Evolutionary conservation across 1,140 invertebrate species (phyloP).

Genomic region (Cotesia glomerata): DNA sequence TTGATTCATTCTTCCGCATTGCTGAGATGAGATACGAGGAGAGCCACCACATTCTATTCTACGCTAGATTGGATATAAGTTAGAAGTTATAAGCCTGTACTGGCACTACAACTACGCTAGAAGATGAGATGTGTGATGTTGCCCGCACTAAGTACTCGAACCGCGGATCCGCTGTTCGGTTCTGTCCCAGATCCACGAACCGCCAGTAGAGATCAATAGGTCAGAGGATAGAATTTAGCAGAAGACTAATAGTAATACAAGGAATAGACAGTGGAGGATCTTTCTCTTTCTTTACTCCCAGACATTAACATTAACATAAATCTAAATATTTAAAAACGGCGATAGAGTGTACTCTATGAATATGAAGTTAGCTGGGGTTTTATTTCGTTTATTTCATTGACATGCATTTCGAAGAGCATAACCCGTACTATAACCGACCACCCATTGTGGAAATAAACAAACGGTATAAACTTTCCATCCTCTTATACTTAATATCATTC

Average conservation of each 20-base stretch:
- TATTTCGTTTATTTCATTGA: neutral
- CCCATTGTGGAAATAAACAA: neutral
- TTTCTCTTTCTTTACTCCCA: neutral
- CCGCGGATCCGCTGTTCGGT: slow-evolving; percentile 9
- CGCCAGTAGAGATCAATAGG: slow-evolving; percentile 28
- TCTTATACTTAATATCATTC: neutral
- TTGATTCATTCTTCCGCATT: neutral
- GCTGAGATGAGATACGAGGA: too few species aligned
- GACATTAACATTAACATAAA: too few species aligned
- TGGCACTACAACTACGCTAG: too few species aligned
- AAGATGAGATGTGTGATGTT: too few species aligned
- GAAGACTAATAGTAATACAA: too few species aligned
- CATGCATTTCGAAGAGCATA: slow-evolving; percentile 5
- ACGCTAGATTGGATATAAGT: too few species aligned
- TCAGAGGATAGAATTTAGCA: neutral
- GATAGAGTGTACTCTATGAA: too few species aligned
- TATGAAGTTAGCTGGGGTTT: too few species aligned
- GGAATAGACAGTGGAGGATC: slow-evolving; percentile 9
- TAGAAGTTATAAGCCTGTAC: too few species aligned
- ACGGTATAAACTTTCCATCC: slow-evolving; percentile 1
- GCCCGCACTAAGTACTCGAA: slow-evolving; percentile 4
- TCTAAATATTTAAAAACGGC: too few species aligned
- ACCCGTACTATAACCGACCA: neutral
- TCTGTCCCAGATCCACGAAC: slow-evolving; percentile 24
- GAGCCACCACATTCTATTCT: too few species aligned